Evolutionary conservation across 2,888 invertebrate genomes (phyloP).

Genomic region (Marasmarcha lunaedactyla): DNA sequence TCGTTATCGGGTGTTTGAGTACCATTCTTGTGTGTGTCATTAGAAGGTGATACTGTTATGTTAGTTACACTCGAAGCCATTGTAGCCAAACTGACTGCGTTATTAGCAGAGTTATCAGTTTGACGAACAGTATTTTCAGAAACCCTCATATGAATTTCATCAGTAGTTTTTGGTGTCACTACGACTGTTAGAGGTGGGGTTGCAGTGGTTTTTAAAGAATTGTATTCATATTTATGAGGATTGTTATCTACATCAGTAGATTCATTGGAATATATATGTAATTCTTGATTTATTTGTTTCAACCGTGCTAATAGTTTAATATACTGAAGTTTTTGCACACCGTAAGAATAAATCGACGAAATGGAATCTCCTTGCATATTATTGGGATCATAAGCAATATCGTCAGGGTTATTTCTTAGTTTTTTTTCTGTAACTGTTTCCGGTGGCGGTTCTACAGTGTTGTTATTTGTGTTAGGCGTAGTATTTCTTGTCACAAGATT

Average conservation of each 20-base stretch:
- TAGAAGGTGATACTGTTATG: slow-evolving; percentile 26
- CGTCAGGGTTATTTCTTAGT: slow-evolving; percentile 14
- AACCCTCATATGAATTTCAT: slow-evolving; percentile 16
- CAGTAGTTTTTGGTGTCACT: slow-evolving; percentile 15
- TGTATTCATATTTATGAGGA: slow-evolving; percentile 32
- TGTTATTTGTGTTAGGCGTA: slow-evolving; percentile 18
- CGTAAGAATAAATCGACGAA: slow-evolving; percentile 49
- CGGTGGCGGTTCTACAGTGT: slow-evolving; percentile 22
- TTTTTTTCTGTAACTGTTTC: slow-evolving; percentile 22
- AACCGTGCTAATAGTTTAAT: slow-evolving; percentile 43
- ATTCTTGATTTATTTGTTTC: slow-evolving; percentile 43
- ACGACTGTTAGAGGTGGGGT: slow-evolving; percentile 17
- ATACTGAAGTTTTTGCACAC: slow-evolving; percentile 51
- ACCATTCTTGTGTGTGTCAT: slow-evolving; percentile 33
- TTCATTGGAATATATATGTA: slow-evolving; percentile 49
- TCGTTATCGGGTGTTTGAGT: slow-evolving; percentile 20
- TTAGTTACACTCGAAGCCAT: slow-evolving; percentile 34
- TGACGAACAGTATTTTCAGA: neutral
- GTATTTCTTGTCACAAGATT: slow-evolving; percentile 2
- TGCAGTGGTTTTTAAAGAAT: slow-evolving; percentile 13
- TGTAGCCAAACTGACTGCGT: slow-evolving; percentile 27
- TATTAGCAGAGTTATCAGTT: slow-evolving; percentile 24
- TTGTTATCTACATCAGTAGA: slow-evolving; percentile 29
- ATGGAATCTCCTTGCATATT: slow-evolving; percentile 55
- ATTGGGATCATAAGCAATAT: slow-evolving; percentile 48